These are phyloP conservation scores for Agonum fuliginosum DNA, from an alignment of 2,888 invertebrate species.

Conservation along the genomic window DNA sequence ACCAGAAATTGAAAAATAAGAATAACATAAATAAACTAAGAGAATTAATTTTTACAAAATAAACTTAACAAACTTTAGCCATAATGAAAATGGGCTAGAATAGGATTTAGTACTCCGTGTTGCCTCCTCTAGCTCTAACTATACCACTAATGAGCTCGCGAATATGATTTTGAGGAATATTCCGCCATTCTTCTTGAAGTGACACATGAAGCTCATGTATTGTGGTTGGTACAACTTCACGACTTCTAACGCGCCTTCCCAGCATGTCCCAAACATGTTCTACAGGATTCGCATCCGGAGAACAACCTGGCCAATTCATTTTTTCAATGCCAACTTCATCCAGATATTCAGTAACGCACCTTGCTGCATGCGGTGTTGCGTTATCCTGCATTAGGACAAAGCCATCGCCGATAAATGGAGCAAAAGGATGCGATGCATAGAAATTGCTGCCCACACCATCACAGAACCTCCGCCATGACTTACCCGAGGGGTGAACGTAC, in stretches of 20 bases:
- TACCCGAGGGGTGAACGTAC: too few relatives aligned
- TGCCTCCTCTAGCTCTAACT: too few relatives aligned
- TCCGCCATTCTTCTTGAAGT: neutral
- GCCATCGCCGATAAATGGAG: neutral
- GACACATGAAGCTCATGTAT: neutral
- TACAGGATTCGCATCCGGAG: neutral
- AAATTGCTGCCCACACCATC: conserved; percentile 7
- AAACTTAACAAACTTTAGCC: too few relatives aligned
- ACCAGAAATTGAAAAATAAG: too few relatives aligned
- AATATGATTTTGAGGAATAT: neutral
- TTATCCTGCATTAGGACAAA: neutral
- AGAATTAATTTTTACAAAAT: too few relatives aligned
- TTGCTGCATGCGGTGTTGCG: neutral
- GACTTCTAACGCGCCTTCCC: neutral
- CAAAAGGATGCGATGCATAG: neutral
- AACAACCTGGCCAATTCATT: neutral
- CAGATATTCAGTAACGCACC: neutral
- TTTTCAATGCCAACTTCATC: neutral
- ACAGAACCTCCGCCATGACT: neutral
- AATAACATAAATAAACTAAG: too few relatives aligned
- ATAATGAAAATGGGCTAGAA: too few relatives aligned
- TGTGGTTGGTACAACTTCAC: neutral
- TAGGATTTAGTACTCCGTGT: too few relatives aligned
- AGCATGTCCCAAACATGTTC: neutral
- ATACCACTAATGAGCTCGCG: neutral